phyloP scores from a whole-genome alignment of 2,797 vertebrate genomes.

The Paguma larvata region DNA sequence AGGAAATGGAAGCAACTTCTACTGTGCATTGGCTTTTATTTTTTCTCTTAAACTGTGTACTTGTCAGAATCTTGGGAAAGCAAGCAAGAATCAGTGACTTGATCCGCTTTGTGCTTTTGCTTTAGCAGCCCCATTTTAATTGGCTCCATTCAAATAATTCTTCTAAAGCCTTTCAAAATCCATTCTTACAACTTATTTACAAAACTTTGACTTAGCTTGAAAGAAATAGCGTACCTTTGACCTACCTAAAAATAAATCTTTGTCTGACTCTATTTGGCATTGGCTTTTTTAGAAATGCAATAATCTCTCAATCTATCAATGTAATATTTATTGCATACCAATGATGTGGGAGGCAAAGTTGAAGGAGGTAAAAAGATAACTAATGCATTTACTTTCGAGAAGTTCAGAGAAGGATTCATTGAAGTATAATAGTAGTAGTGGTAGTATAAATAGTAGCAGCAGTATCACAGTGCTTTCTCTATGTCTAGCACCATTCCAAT shows the following conservation, averaged over 20 bases:
- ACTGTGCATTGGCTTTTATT: not conserved
- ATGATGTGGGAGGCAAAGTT: not conserved
- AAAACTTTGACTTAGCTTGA: not conserved
- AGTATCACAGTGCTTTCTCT: too few species aligned
- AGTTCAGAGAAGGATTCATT: not conserved
- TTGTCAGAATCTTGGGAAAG: not conserved
- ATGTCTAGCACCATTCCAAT: not conserved
- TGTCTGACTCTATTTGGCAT: not conserved
- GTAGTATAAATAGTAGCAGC: too few species aligned
- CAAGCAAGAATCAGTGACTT: not conserved
- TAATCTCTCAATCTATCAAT: not conserved
- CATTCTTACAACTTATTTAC: not conserved
- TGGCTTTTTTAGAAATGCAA: constrained; percentile 14
- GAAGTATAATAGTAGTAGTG: not conserved
- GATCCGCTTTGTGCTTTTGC: not conserved
- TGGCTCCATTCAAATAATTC: not conserved
- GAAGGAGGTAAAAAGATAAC: not conserved
- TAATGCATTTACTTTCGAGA: not conserved
- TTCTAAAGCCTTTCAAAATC: not conserved
- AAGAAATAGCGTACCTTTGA: not conserved
- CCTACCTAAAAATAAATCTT: not conserved
- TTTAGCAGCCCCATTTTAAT: not conserved
- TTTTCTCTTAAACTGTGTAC: not conserved
- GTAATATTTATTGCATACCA: not conserved
- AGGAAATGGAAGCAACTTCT: not conserved